phyloP scores from a whole-genome alignment of 2,888 invertebrate species.

The Microctonus brassicae region DNA sequence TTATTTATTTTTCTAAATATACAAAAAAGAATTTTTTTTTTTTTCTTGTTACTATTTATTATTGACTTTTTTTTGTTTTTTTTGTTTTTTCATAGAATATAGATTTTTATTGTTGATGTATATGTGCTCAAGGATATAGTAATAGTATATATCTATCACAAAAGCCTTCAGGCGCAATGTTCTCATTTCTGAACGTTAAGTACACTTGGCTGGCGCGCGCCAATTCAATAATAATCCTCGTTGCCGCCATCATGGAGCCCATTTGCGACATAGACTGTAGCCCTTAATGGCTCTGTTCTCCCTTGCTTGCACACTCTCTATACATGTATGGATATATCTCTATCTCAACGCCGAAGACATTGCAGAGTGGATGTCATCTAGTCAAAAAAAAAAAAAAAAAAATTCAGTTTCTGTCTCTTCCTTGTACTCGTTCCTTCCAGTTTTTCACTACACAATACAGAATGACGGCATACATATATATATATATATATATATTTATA shows the following conservation, averaged over 20 bases:
- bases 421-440: not conserved
- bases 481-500: not conserved
- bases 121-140: too few species aligned
- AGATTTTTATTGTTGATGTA: too few species aligned
- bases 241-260: slow-evolving; percentile 26
- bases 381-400: not conserved
- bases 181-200: slow-evolving; percentile 22
- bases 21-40: too few species aligned
- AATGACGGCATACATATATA: not conserved
- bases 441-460: not conserved
- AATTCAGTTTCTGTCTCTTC: not conserved
- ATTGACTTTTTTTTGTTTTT: too few species aligned
- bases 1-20: too few species aligned
- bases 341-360: not conserved
- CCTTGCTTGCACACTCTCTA: not conserved
- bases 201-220: slow-evolving; percentile 21
- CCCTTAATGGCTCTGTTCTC: slow-evolving; percentile 18
- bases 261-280: slow-evolving; percentile 17
- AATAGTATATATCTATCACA: not conserved
- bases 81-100: too few species aligned
- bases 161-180: not conserved
- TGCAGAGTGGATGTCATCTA: slow-evolving; percentile 11
- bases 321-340: too few species aligned
- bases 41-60: too few species aligned
- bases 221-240: slow-evolving; percentile 34